Conservation (phyloP, 2,113 vertebrate genomes). For the Dendropsophus ebraccatus region DNA sequence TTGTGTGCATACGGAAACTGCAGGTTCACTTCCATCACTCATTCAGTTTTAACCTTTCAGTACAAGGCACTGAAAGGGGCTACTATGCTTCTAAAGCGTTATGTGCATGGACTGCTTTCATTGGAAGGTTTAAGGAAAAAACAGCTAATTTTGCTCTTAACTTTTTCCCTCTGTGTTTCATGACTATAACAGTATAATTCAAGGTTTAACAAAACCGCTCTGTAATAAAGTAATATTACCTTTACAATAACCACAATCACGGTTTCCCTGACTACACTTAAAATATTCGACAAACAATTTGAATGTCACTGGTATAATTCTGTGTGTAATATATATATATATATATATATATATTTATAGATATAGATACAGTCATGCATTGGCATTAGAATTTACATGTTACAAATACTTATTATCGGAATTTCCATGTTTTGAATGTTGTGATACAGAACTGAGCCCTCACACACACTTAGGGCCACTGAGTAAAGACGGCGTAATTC, state of each 20-base stretch:
- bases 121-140: slow-evolving; percentile 57
- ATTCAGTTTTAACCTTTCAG: slow-evolving; percentile 57
- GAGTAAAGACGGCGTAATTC: too few species aligned
- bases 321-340: neutral
- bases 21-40: slow-evolving; percentile 59
- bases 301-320: neutral
- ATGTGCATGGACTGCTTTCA: slow-evolving; percentile 57
- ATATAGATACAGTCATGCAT: too few species aligned
- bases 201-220: slow-evolving; percentile 26
- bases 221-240: slow-evolving; percentile 41
- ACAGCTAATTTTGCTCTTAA: slow-evolving; percentile 51
- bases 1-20: slow-evolving; percentile 58
- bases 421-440: too few species aligned
- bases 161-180: slow-evolving; percentile 49
- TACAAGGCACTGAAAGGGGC: slow-evolving; percentile 52
- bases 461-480: too few species aligned
- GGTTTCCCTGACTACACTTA: slow-evolving; percentile 1
- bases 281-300: neutral
- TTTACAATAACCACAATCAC: slow-evolving; percentile 22
- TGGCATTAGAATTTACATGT: too few species aligned
- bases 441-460: too few species aligned
- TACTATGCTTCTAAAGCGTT: slow-evolving; percentile 39
- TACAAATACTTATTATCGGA: too few species aligned
- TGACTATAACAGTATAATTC: slow-evolving; percentile 36
- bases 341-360: too few species aligned